phyloP scores from a whole-genome alignment of 2,113 vertebrate genomes.

The Lepus timidus region DNA sequence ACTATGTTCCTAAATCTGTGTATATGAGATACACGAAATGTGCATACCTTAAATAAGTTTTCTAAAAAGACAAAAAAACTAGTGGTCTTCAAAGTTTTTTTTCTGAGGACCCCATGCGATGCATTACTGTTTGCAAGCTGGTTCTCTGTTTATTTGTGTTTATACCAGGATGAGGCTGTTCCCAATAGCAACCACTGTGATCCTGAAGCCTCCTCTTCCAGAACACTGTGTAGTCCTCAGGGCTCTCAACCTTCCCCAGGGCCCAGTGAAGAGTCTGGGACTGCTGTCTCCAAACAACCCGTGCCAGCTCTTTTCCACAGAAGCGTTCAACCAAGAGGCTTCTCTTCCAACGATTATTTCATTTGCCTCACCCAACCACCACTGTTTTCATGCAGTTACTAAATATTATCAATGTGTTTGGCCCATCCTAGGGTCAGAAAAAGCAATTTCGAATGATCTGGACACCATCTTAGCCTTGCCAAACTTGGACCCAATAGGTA shows the following conservation, averaged over 20 bases:
- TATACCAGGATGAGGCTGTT: background rate
- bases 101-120: background rate
- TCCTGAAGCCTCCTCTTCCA: background rate
- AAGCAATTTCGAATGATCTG: background rate
- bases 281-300: background rate
- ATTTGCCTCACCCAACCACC: background rate
- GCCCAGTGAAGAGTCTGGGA: background rate
- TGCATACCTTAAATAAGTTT: too few relatives aligned
- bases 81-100: background rate
- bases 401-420: slow-evolving; percentile 21
- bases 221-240: background rate
- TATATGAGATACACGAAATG: too few relatives aligned
- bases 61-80: too few relatives aligned
- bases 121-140: background rate
- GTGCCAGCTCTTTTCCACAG: background rate
- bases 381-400: background rate
- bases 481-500: slow-evolving; percentile 6
- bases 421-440: background rate
- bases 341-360: background rate
- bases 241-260: background rate
- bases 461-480: background rate
- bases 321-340: background rate
- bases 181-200: background rate
- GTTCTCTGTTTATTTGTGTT: background rate
- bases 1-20: too few relatives aligned